phyloP scores from a whole-genome alignment of 1,140 invertebrate genomes.

The Zeugodacus cucurbitae region DNA sequence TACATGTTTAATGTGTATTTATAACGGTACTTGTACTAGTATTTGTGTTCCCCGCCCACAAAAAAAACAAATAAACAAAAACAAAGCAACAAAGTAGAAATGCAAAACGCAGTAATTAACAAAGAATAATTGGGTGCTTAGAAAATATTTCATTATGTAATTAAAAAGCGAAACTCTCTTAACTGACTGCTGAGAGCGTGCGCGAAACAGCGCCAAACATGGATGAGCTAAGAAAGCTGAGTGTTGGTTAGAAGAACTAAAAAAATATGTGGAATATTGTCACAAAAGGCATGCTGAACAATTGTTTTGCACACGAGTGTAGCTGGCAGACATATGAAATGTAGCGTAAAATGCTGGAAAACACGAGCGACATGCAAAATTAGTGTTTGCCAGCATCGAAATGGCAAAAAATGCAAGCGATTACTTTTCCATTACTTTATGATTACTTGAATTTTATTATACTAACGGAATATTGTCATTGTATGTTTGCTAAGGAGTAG shows the following conservation, averaged over 20 bases:
- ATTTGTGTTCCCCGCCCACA: neutral
- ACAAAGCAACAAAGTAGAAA: neutral
- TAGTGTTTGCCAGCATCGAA: neutral
- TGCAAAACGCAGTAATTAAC: neutral
- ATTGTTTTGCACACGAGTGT: neutral
- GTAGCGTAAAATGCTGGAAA: neutral
- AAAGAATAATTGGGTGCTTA: neutral
- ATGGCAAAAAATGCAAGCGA: neutral
- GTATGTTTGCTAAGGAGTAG: too few species aligned
- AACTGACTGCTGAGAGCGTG: neutral
- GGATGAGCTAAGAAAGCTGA: too few species aligned
- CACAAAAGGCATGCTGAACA: too few species aligned
- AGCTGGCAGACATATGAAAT: neutral
- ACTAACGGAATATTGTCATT: neutral
- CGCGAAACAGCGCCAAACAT: too few species aligned
- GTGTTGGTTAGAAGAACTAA: too few species aligned
- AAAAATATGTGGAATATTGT: too few species aligned
- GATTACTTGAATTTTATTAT: too few species aligned
- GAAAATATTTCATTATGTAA: neutral
- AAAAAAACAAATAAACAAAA: too few species aligned
- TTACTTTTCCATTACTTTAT: neutral
- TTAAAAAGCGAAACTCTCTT: neutral
- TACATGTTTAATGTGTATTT: neutral
- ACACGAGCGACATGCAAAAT: neutral
- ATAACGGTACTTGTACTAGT: neutral